A percentile compares a stretch with the other conserved stretches of the same genome.
Evolutionary conservation across 2,888 invertebrate species (phyloP).

Genomic region (Lycophotia porphyrea): DNA sequence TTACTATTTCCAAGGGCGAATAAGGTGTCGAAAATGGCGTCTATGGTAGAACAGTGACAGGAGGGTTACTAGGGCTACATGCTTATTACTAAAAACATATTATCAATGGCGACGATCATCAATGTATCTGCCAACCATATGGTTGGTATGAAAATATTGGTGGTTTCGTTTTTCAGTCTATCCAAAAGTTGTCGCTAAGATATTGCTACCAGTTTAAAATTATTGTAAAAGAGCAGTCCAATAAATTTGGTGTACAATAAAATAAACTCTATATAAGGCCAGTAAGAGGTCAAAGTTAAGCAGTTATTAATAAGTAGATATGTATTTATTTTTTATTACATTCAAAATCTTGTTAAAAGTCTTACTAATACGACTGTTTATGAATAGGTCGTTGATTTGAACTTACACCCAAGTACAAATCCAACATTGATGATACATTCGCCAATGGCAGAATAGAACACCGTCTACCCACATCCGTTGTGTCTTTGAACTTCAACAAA

Average conservation of each 20-base stretch:
- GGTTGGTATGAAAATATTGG: neutral
- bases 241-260: neutral
- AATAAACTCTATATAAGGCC: neutral
- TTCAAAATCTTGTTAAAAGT: neutral
- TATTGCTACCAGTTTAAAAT: neutral
- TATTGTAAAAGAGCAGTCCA: neutral
- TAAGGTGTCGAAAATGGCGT: neutral
- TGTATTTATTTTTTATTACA: neutral
- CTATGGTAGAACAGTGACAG: neutral
- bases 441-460: conserved; percentile 25
- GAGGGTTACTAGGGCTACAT: neutral
- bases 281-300: neutral
- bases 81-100: neutral
- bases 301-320: neutral
- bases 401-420: conserved; percentile 32
- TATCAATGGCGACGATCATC: too few species aligned
- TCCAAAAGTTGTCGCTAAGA: neutral
- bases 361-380: neutral
- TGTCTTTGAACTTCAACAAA: conserved; percentile 44
- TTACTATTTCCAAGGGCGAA: neutral
- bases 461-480: conserved; percentile 15
- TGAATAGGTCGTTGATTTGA: conserved; percentile 27
- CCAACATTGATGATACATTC: conserved; percentile 23
- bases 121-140: neutral
- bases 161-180: neutral